Conservation (phyloP, 2,888 invertebrate genomes). For the Aphodius sticticus region DNA sequence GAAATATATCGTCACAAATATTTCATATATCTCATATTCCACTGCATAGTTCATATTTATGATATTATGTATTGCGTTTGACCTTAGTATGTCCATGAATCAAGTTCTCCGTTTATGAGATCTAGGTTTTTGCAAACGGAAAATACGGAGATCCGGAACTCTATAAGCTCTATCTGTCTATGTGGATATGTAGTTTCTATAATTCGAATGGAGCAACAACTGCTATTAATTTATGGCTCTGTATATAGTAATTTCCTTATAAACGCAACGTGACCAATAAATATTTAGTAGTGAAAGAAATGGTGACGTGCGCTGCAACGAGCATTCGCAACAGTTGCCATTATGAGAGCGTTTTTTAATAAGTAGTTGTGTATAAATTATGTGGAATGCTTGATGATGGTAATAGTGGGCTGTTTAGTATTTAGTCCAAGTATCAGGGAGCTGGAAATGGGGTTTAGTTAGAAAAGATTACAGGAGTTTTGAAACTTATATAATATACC, state of each 20-base stretch:
- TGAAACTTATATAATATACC: no score
- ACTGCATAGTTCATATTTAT: background rate
- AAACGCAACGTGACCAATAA: constrained; percentile 20
- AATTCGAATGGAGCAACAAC: background rate
- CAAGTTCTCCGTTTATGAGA: background rate
- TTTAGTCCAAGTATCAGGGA: no score
- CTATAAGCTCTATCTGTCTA: background rate
- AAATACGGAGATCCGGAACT: background rate
- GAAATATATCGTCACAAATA: background rate
- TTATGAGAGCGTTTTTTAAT: background rate
- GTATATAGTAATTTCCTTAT: constrained; percentile 23
- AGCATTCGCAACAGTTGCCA: constrained; percentile 4
- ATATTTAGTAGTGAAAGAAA: constrained; percentile 20
- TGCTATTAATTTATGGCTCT: constrained; percentile 21
- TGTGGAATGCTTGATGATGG: background rate
- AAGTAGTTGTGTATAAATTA: background rate
- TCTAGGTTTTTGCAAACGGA: background rate
- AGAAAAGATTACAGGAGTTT: no score
- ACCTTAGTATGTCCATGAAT: background rate
- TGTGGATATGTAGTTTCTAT: background rate
- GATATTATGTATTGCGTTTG: background rate
- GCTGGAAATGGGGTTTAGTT: no score
- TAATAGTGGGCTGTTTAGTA: background rate
- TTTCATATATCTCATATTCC: background rate
- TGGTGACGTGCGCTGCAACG: constrained; percentile 7